A percentile compares a stretch with the other conserved stretches of the same genome.
Conservation (phyloP, 1,140 invertebrate genomes). For the Drosophila truncata region DNA sequence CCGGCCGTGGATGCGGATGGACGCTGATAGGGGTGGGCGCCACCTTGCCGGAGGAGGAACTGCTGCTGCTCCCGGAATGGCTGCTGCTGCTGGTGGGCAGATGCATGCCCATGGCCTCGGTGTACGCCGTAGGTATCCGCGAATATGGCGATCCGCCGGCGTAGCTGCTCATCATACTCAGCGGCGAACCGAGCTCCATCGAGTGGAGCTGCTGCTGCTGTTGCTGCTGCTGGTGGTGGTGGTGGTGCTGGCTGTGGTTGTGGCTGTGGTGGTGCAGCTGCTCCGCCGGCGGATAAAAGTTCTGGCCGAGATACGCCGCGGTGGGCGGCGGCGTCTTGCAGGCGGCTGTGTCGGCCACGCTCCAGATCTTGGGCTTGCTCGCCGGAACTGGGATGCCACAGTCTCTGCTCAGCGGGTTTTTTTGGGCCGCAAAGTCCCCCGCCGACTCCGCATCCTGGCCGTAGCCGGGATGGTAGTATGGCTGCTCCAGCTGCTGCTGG, state of each 20-base stretch:
- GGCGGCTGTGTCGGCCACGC: slow-evolving; percentile 97
- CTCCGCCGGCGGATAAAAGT: slow-evolving; percentile 69
- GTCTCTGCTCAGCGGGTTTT: slow-evolving; percentile 87
- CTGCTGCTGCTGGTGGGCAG: slow-evolving; percentile 32
- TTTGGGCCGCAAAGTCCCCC: slow-evolving; percentile 90
- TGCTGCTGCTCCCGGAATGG: slow-evolving; percentile 19
- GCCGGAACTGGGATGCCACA: slow-evolving; percentile 94
- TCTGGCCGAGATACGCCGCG: slow-evolving; percentile 82
- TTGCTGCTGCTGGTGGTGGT: slow-evolving; percentile 25
- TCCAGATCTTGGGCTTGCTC: slow-evolving; percentile 99
- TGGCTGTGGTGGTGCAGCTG: slow-evolving; percentile 40
- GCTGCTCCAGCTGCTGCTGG: slow-evolving; percentile 33
- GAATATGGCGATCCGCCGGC: slow-evolving; percentile 84
- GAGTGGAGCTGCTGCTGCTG: slow-evolving; percentile 55
- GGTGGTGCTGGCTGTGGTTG: slow-evolving; percentile 32
- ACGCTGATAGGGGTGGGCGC: slow-evolving; percentile 80
- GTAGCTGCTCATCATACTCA: slow-evolving; percentile 85
- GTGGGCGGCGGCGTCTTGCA: slow-evolving; percentile 95
- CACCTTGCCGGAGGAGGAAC: slow-evolving; percentile 62
- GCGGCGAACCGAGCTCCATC: slow-evolving; percentile 73
- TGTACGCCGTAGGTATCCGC: slow-evolving; percentile 83
- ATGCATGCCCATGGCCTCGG: slow-evolving; percentile 78
- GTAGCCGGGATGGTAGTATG: slow-evolving; percentile 73
- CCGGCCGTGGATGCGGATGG: slow-evolving; percentile 69
- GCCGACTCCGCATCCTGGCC: slow-evolving; percentile 85